A percentile compares a stretch with the other conserved stretches of the same genome.
Evolutionary conservation across 1,140 invertebrate genomes (phyloP).

Genomic region (Tigriopus japonicus): DNA sequence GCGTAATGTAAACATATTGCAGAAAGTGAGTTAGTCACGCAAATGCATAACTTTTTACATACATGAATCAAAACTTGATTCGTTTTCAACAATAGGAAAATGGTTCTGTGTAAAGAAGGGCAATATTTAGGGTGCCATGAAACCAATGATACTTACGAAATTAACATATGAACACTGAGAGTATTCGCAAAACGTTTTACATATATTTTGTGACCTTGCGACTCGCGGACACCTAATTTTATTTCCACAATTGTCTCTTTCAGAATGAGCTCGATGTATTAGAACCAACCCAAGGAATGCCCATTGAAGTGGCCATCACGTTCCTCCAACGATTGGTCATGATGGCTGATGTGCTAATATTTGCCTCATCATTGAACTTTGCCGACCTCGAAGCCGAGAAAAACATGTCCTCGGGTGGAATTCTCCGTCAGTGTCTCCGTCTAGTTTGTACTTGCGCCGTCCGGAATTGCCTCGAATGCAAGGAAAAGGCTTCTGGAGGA

Average conservation of each 20-base stretch:
- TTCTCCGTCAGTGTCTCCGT: slow-evolving; percentile 83
- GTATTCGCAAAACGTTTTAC: too few species aligned
- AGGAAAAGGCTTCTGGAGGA: slow-evolving; percentile 30
- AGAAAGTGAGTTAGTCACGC: too few species aligned
- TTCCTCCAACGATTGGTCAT: slow-evolving; percentile 91
- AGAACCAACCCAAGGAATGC: slow-evolving; percentile 95
- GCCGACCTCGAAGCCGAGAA: slow-evolving; percentile 96
- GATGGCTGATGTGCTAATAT: slow-evolving; percentile 94
- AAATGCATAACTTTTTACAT: too few species aligned
- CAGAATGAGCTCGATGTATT: slow-evolving; percentile 95
- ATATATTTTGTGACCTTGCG: too few species aligned
- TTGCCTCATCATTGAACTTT: slow-evolving; percentile 91
- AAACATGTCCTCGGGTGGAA: slow-evolving; percentile 98
- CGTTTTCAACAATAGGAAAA: too few species aligned
- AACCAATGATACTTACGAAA: too few species aligned
- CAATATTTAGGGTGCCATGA: too few species aligned
- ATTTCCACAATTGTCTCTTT: slow-evolving; percentile 16
- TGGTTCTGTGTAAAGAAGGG: too few species aligned
- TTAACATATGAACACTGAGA: too few species aligned
- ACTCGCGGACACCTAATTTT: too few species aligned
- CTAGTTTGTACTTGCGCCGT: slow-evolving; percentile 95
- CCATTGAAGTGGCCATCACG: slow-evolving; percentile 87
- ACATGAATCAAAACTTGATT: too few species aligned
- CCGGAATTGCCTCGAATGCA: slow-evolving; percentile 92
- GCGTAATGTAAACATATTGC: too few species aligned